phyloP scores from a whole-genome alignment of 2,113 vertebrate species.

The Anolis sagrei region DNA sequence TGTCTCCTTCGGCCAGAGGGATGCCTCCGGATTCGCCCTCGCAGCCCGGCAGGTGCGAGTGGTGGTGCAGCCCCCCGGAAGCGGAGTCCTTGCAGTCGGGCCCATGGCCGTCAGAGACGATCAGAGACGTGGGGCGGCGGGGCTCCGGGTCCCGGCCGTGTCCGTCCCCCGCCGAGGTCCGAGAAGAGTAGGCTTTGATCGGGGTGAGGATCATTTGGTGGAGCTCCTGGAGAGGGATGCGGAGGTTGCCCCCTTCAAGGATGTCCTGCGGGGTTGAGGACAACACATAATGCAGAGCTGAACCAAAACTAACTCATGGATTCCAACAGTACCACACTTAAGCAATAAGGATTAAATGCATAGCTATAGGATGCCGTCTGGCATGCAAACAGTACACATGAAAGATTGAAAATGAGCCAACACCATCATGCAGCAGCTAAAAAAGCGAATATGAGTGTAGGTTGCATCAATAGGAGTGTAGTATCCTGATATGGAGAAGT shows the following conservation, averaged over 20 bases:
- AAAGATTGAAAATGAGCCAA: too few species aligned
- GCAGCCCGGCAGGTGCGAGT: conserved; percentile 82
- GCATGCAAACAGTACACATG: background rate
- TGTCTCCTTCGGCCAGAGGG: conserved; percentile 88
- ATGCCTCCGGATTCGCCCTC: conserved; percentile 85
- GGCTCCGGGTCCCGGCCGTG: conserved; percentile 76
- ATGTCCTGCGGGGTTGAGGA: conserved; percentile 81
- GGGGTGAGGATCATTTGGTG: conserved; percentile 99
- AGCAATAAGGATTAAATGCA: too few species aligned
- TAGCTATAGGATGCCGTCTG: background rate
- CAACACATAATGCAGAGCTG: too few species aligned
- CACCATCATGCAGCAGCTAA: too few species aligned
- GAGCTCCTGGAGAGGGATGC: conserved; percentile 92
- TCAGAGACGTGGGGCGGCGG: conserved; percentile 76
- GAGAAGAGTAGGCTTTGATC: conserved; percentile 88
- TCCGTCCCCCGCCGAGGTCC: conserved; percentile 67
- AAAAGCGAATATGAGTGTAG: too few species aligned
- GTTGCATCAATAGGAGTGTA: too few species aligned
- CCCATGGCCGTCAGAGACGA: conserved; percentile 81
- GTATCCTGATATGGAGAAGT: too few species aligned
- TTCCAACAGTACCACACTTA: too few species aligned
- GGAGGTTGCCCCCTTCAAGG: conserved; percentile 92
- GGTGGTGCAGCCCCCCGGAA: conserved; percentile 74
- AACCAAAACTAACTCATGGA: too few species aligned
- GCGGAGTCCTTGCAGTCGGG: conserved; percentile 78